A percentile compares a stretch with the other conserved stretches of the same genome.
Evolutionary conservation across 2,113 vertebrate species (phyloP).

Genomic region (Cricetomys ansorgei): DNA sequence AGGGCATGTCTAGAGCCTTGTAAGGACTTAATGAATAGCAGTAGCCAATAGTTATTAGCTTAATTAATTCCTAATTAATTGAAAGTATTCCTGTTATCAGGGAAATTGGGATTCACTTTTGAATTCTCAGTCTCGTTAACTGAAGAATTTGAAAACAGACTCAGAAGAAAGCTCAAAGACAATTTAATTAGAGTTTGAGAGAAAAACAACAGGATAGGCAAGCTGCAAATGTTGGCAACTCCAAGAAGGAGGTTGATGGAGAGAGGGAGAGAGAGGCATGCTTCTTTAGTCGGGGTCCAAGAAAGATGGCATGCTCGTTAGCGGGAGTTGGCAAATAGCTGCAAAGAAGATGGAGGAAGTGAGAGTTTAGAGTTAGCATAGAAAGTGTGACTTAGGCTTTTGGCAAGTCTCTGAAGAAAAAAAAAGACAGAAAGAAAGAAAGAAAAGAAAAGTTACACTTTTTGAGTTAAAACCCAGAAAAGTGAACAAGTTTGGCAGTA

Average conservation of each 20-base stretch:
- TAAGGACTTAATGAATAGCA: background rate
- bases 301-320: background rate
- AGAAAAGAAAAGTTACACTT: background rate
- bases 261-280: background rate
- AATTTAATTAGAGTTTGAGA: slow-evolving; percentile 6
- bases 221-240: slow-evolving; percentile 19
- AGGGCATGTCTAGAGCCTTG: background rate
- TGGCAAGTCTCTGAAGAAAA: background rate
- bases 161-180: background rate
- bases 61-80: slow-evolving; percentile 43
- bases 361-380: background rate
- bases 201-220: background rate
- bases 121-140: background rate
- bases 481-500: background rate
- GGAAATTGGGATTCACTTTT: background rate
- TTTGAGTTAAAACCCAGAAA: background rate
- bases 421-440: background rate
- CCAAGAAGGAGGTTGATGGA: background rate
- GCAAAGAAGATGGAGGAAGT: background rate
- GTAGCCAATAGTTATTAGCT: slow-evolving; percentile 21
- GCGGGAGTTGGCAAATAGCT: background rate
- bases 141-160: slow-evolving; percentile 5
- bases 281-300: background rate
- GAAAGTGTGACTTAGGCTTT: background rate
- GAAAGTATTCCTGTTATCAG: background rate